Percentiles rank a stretch among this genome's conserved stretches.
These are phyloP conservation scores for Peucedramus taeniatus DNA, from an alignment of 2,113 vertebrate genomes.

Conservation along the genomic window DNA sequence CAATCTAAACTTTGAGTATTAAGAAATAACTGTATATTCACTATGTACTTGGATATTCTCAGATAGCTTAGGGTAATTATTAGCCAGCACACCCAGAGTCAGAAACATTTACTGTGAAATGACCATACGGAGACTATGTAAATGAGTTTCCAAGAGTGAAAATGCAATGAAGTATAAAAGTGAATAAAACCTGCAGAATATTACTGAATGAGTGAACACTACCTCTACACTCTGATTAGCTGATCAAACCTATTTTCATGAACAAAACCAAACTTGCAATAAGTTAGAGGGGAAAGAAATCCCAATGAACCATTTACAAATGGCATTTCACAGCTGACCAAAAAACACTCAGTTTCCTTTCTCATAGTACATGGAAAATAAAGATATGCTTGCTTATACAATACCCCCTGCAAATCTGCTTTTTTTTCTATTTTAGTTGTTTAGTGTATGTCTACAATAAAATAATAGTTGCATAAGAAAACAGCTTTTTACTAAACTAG, in stretches of 20 bases:
- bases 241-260: conserved; percentile 2
- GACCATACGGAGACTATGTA: conserved; percentile 62
- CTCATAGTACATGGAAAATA: neutral
- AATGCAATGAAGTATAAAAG: conserved; percentile 39
- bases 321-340: neutral
- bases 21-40: neutral
- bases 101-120: conserved; percentile 54
- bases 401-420: neutral
- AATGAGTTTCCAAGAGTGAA: conserved; percentile 39
- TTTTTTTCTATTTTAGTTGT: neutral
- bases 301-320: neutral
- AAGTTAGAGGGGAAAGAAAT: neutral
- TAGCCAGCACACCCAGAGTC: conserved; percentile 24
- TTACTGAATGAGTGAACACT: neutral
- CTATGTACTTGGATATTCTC: neutral
- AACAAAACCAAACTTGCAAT: neutral
- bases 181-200: conserved; percentile 10
- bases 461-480: neutral
- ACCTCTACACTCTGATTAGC: neutral
- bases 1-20: neutral
- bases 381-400: neutral
- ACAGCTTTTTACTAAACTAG: neutral
- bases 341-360: neutral
- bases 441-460: neutral
- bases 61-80: conserved; percentile 28